These are phyloP conservation scores for Tupaia tana DNA, from an alignment of 2,113 vertebrate species.

Conservation along the genomic window DNA sequence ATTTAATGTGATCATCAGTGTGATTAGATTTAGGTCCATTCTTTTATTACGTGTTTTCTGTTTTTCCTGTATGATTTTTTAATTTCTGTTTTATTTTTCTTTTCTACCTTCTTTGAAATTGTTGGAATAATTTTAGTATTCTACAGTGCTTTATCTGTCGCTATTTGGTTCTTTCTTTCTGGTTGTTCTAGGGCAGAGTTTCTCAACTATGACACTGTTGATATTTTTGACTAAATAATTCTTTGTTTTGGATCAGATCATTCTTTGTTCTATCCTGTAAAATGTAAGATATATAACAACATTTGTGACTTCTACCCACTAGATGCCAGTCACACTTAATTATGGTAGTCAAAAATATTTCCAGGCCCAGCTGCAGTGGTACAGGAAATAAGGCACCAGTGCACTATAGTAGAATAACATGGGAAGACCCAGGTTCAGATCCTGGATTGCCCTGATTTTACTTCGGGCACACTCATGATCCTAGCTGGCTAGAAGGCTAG, in stretches of 20 bases:
- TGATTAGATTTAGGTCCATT: not conserved
- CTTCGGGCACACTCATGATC: too few relatives aligned
- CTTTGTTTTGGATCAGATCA: slow-evolving; percentile 8
- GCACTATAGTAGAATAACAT: too few relatives aligned
- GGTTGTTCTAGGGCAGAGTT: not conserved
- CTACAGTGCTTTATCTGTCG: not conserved
- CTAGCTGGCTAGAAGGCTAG: too few relatives aligned
- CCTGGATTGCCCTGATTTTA: too few relatives aligned
- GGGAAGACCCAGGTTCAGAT: too few relatives aligned
- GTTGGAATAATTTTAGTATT: not conserved
- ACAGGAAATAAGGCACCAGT: too few relatives aligned
- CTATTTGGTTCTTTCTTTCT: not conserved
- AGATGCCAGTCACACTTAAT: not conserved
- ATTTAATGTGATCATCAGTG: not conserved
- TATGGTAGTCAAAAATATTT: not conserved
- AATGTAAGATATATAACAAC: not conserved
- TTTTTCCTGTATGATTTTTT: not conserved
- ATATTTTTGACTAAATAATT: slow-evolving; percentile 31
- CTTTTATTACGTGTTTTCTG: slow-evolving; percentile 12
- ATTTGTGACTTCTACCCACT: not conserved
- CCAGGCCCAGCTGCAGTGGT: not conserved
- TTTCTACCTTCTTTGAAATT: not conserved
- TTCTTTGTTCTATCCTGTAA: not conserved
- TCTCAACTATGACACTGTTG: not conserved
- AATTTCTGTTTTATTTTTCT: not conserved